Evolutionary conservation across 2,113 vertebrate species (phyloP).

Genomic region (Hydropotes inermis): DNA sequence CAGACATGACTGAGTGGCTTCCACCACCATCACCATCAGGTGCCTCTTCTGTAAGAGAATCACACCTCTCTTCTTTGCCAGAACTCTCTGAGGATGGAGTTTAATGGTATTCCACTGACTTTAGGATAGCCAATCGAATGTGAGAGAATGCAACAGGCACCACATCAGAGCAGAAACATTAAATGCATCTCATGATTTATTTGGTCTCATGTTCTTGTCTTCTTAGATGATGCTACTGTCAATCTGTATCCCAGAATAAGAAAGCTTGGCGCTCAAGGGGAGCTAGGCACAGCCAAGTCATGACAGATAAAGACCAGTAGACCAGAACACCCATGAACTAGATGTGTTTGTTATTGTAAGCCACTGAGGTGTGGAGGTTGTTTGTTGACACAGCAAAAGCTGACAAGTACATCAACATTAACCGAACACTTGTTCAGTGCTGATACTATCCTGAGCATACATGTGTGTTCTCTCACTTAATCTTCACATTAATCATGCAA

Average conservation of each 20-base stretch:
- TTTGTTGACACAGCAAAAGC: not conserved
- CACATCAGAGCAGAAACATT: not conserved
- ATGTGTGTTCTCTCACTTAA: not conserved
- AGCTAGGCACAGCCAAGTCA: not conserved
- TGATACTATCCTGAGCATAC: not conserved
- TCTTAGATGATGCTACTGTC: not conserved
- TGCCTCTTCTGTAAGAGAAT: not conserved
- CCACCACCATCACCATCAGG: not conserved
- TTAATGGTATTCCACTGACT: not conserved
- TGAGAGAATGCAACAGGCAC: not conserved
- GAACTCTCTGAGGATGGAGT: not conserved
- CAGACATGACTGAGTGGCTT: rapidly evolving
- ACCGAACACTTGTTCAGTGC: not conserved
- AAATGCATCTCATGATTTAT: not conserved
- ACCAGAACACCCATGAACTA: not conserved
- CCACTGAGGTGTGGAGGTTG: not conserved
- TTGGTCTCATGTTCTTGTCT: not conserved
- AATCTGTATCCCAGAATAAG: not conserved
- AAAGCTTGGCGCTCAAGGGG: not conserved
- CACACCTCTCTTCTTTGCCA: not conserved
- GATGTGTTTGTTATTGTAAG: not conserved
- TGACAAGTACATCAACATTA: not conserved
- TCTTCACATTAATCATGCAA: not conserved
- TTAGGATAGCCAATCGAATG: not conserved
- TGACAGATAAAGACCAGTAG: not conserved